Conservation (phyloP, 2,888 invertebrate genomes). For the Coelopa pilipes region DNA sequence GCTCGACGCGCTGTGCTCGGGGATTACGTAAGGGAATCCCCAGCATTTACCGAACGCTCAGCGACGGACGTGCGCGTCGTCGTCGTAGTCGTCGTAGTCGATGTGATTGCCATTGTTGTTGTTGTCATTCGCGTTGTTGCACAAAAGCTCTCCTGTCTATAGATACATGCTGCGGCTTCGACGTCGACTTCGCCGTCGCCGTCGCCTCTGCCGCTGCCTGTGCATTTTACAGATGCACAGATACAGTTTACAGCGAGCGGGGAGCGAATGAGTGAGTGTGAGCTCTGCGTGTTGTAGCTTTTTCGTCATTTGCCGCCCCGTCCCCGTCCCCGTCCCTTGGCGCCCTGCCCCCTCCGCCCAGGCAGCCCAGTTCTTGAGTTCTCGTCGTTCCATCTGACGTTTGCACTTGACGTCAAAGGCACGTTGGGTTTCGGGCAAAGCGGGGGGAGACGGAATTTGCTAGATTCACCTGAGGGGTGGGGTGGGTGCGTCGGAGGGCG, state of each 20-base stretch:
- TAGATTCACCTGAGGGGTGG: too few relatives aligned
- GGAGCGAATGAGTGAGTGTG: background rate
- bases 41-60: conserved; percentile 49
- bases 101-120: too few relatives aligned
- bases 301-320: too few relatives aligned
- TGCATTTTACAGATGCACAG: conserved; percentile 24
- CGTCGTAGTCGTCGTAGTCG: conserved; percentile 13
- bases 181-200: background rate
- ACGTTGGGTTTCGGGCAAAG: too few relatives aligned
- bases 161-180: background rate
- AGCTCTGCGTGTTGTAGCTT: background rate
- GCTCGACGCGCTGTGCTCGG: conserved; percentile 50
- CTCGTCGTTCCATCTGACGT: background rate
- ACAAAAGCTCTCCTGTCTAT: background rate
- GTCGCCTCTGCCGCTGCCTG: too few relatives aligned
- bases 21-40: conserved; percentile 65
- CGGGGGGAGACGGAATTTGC: too few relatives aligned
- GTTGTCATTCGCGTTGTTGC: background rate
- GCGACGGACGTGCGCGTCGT: background rate
- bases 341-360: too few relatives aligned
- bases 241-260: background rate
- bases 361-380: background rate
- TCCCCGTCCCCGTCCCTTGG: too few relatives aligned
- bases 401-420: too few relatives aligned
- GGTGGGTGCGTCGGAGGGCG: too few relatives aligned